Evolutionary conservation across 2,113 vertebrate species (phyloP).

Genomic region (Nymphicus hollandicus): DNA sequence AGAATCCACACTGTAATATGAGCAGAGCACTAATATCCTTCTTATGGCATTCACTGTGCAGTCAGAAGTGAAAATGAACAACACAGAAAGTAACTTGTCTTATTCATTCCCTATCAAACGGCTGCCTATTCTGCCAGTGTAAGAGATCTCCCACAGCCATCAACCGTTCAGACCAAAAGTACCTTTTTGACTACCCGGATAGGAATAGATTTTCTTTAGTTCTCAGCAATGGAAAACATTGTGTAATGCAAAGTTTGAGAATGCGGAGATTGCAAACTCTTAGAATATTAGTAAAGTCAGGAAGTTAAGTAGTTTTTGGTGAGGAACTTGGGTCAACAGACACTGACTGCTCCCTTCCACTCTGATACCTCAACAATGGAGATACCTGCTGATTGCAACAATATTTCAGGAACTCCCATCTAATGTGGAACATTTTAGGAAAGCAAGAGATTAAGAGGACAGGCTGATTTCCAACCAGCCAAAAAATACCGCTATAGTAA

Average conservation of each 20-base stretch:
- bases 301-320: not conserved
- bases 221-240: not conserved
- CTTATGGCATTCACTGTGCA: not conserved
- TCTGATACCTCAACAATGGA: not conserved
- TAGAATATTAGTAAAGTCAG: not conserved
- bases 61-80: not conserved
- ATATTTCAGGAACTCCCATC: not conserved
- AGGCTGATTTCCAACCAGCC: not conserved
- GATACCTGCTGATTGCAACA: not conserved
- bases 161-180: not conserved
- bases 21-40: not conserved
- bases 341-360: not conserved
- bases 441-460: not conserved
- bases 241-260: not conserved
- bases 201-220: not conserved
- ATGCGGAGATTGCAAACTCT: not conserved
- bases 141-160: not conserved
- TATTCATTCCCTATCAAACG: not conserved
- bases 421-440: not conserved
- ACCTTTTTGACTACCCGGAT: not conserved
- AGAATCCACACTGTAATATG: rapidly evolving
- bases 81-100: rapidly evolving
- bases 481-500: not conserved
- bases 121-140: not conserved
- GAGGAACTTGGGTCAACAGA: not conserved